Base-by-base conservation (phyloP, 2,113 vertebrate genomes). In the Takifugu flavidus region DNA sequence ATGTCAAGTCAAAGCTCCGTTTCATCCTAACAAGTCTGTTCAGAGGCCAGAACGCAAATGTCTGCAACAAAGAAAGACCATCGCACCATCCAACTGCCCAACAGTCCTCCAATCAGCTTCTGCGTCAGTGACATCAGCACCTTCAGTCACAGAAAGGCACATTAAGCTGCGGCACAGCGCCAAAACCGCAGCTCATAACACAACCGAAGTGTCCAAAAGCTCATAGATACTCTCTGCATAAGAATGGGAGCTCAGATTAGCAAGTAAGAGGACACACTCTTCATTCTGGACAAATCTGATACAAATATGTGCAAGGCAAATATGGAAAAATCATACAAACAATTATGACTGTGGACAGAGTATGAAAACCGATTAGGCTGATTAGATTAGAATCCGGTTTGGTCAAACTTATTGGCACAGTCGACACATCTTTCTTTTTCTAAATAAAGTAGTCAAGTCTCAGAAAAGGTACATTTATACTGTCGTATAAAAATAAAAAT, bases 61-160 rank as follows among this genome's bases (percentile, higher is more conserved):
- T 55, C 57, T 65, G 55, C 46, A 58, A 70, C 58, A 27, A 46
- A 58, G 27, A 31, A 29, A 69, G 39, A 26, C 44, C 47, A 75
- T 52, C 75, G 72, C 79, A 39, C 50, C 28, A 20, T 51, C 51
- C 12, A 25, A 53, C 58, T 39, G 70, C 64, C 69, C 53, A 43
- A 56, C 13, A 57, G 4, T 50, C 42, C 26, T 62, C 82, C 72
- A 80, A 79, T 77, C 53, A 74, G 74, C 79, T 56, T 53, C 52
- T 28, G 51, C 14, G 8, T 77, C 56, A 3, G n/a, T 59, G 77
- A 75, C 80, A 53, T 69, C 66, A 68, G 70, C 78, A 72, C 56
- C 71, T 20, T 10, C 61, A 52, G 53, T 67, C 61, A 78, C 67
- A 64, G 73, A 42, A 84, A 75, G 80, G 72, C 72, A 65, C 59